Evolutionary conservation across 2,888 invertebrate species (phyloP).

Genomic region (Synanthedon formicaeformis): DNA sequence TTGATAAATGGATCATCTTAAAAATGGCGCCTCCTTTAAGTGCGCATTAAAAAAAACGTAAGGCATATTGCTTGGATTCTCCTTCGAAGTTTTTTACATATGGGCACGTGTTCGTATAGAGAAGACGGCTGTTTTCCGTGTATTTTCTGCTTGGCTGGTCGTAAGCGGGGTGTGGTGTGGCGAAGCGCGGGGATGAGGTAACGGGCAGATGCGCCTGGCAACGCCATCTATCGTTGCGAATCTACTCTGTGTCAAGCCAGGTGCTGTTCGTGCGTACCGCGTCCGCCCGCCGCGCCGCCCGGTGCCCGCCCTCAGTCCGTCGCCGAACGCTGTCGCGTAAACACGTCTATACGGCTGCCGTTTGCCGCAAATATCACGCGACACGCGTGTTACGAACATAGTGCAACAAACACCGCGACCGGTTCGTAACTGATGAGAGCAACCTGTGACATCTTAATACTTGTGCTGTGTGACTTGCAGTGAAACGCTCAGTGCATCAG

Average conservation of each 20-base stretch:
- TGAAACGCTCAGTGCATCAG: conserved; percentile 59
- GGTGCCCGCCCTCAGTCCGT: conserved; percentile 65
- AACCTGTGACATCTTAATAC: conserved; percentile 57
- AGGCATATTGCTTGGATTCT: conserved; percentile 4
- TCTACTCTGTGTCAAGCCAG: conserved; percentile 24
- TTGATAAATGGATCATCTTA: too few species aligned
- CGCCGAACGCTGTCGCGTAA: conserved; percentile 58
- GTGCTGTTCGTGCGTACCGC: conserved; percentile 60
- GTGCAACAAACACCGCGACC: conserved; percentile 56
- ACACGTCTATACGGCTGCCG: conserved; percentile 44
- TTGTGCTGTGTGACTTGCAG: conserved; percentile 67
- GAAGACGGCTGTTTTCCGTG: conserved; percentile 60
- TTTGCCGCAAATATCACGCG: conserved; percentile 46
- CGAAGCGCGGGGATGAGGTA: conserved; percentile 19
- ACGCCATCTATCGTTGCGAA: conserved; percentile 59
- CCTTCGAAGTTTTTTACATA: conserved; percentile 49
- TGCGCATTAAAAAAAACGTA: background rate
- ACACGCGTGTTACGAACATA: conserved; percentile 67
- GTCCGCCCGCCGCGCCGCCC: conserved; percentile 20
- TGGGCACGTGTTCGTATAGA: conserved; percentile 58
- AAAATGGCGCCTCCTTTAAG: background rate
- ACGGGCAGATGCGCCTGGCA: conserved; percentile 65
- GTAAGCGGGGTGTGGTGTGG: conserved; percentile 17
- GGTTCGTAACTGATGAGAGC: conserved; percentile 60
- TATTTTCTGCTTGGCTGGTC: conserved; percentile 57